Evolutionary conservation across 1,140 invertebrate species (phyloP).

Genomic region (Drosophila elegans): DNA sequence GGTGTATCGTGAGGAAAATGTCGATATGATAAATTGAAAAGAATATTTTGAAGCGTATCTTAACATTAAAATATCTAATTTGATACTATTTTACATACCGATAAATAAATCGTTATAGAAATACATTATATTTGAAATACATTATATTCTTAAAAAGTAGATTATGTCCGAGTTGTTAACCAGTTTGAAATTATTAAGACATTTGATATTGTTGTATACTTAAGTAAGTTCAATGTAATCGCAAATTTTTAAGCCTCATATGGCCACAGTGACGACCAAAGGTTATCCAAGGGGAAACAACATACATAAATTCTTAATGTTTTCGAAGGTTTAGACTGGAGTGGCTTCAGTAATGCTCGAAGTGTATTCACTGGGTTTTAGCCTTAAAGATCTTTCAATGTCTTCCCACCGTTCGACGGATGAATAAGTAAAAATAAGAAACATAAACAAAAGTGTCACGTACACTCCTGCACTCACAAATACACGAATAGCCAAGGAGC

Average conservation of each 20-base stretch:
- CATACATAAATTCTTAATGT: not conserved
- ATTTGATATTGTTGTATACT: too few relatives aligned
- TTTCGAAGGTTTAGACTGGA: not conserved
- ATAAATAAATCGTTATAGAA: not conserved
- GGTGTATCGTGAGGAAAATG: slow-evolving; percentile 7
- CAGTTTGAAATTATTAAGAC: too few relatives aligned
- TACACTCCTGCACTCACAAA: slow-evolving; percentile 46
- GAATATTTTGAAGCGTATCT: not conserved
- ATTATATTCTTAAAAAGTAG: too few relatives aligned
- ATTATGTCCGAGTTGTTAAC: too few relatives aligned
- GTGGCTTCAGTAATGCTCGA: slow-evolving; percentile 56
- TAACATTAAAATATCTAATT: not conserved
- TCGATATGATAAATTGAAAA: not conserved
- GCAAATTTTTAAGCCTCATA: not conserved
- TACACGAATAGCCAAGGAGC: slow-evolving; percentile 16
- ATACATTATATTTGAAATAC: too few relatives aligned
- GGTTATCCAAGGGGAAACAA: too few relatives aligned
- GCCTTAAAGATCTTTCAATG: slow-evolving; percentile 74
- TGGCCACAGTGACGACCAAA: too few relatives aligned
- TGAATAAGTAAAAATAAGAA: slow-evolving; percentile 63
- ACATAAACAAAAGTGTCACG: slow-evolving; percentile 79
- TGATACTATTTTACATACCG: not conserved
- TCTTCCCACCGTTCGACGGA: slow-evolving; percentile 23
- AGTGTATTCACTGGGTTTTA: slow-evolving; percentile 54
- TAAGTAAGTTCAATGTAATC: too few relatives aligned